phyloP scores from a whole-genome alignment of 2,888 invertebrate species.

The Leptinotarsa rubiginosa region DNA sequence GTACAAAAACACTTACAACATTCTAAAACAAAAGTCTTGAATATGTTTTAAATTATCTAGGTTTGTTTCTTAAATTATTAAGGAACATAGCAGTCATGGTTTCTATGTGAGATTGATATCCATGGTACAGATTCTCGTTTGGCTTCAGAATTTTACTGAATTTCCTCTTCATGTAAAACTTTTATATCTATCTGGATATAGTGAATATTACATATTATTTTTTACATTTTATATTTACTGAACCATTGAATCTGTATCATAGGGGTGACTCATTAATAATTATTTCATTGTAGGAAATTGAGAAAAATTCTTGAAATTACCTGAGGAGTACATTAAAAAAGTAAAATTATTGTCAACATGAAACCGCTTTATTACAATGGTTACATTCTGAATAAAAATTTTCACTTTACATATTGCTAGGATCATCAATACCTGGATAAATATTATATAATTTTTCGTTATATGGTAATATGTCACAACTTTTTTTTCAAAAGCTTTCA shows the following conservation, averaged over 20 bases:
- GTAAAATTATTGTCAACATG: conserved; percentile 1
- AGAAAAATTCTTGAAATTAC: conserved; percentile 5
- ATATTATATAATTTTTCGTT: too few species aligned
- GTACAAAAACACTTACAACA: conserved; percentile 45
- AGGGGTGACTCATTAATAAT: conserved; percentile 20
- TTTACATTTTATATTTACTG: background rate
- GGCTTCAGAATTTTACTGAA: conserved; percentile 2
- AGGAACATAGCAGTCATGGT: conserved; percentile 52
- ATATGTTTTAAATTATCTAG: conserved; percentile 35
- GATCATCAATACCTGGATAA: background rate
- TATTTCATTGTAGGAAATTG: conserved; percentile 9
- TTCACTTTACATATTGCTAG: background rate
- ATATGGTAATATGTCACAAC: too few species aligned
- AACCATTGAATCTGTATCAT: conserved; percentile 15
- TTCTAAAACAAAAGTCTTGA: conserved; percentile 38
- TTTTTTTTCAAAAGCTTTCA: too few species aligned
- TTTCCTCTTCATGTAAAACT: too few species aligned
- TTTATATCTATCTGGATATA: background rate
- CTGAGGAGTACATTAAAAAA: conserved; percentile 10
- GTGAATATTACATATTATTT: conserved; percentile 6
- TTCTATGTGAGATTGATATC: conserved; percentile 44
- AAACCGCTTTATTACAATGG: background rate
- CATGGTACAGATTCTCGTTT: conserved; percentile 29
- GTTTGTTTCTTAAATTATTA: conserved; percentile 36
- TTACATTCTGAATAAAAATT: background rate